Base-by-base conservation (phyloP, 1,140 invertebrate species). In the Drosophila sucinea region DNA sequence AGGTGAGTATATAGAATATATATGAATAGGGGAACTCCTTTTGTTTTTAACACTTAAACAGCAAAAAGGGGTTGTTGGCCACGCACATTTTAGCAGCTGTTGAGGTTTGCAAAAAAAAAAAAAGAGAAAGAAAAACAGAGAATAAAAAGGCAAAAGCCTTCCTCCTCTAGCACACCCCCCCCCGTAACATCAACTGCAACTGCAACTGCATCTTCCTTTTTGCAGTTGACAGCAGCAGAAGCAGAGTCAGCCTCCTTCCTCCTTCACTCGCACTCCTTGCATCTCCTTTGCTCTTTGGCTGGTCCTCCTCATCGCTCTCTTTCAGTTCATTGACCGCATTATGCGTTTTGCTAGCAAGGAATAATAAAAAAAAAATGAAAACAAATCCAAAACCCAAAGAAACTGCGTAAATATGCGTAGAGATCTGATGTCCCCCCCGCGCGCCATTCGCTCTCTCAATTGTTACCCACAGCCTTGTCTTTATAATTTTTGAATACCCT, bases 81-180 rank as follows among this genome's bases (percentile, higher is more conserved):
- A 77, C 77, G 73, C 77, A 77, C 77, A 77, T 79, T 79, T 79
- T 67, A 77, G 77, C 77, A 79, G 73, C 77, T 79, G 77, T 79
- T 77, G 70, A 77, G 76, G 73, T 72, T 77, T 77, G 71, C 61
- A 35, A 60, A 54, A 63, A 55, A 17, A 25, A 54, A 60, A 51
- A 69, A 25, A 32, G 27, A 41, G 11, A 55, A 7, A 60, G 38
- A 63, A 8, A 60, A 35, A 17, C 10, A 60, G 40, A 51, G 62
- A 41, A 17, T 30, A 47, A 33, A 57, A n/a, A 64, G 60, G 69
- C 27, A 60, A 38, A 63, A 17, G 29, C 61, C 55, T n/a, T 32
- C 27, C 41, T 17, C n/a, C 40, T 11, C 44, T 23, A 5, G 4
- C 5, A 23, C 17, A 47, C 5, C 7, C 44, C 44, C 27, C 3